Evolutionary conservation across 2,888 invertebrate genomes (phyloP).

Genomic region (Kuschelorhynchus macadamiae): DNA sequence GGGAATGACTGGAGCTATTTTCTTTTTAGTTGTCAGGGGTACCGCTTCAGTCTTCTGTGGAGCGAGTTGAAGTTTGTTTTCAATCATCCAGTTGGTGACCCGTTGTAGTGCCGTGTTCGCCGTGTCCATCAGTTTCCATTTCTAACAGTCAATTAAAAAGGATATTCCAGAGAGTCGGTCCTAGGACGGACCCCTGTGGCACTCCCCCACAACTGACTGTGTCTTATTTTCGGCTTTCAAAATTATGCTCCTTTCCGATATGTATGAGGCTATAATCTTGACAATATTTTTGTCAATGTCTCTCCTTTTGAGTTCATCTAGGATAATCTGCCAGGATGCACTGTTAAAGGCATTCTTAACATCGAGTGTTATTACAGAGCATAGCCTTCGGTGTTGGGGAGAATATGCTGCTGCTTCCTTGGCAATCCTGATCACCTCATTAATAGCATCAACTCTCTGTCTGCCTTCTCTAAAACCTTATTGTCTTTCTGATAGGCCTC

Average conservation of each 20-base stretch:
- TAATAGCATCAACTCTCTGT: slow-evolving; percentile 39
- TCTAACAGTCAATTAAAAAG: no score
- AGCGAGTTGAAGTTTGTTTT: not conserved
- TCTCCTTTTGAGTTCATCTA: not conserved
- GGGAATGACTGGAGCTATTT: not conserved
- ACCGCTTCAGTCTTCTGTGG: not conserved
- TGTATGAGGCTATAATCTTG: no score
- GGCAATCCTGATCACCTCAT: slow-evolving; percentile 26
- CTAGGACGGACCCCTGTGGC: not conserved
- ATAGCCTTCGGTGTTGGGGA: slow-evolving; percentile 12
- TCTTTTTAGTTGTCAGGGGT: not conserved
- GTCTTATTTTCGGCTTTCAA: no score
- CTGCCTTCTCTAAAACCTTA: slow-evolving; percentile 35
- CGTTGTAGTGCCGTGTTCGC: not conserved
- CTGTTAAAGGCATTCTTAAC: not conserved
- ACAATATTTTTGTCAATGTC: not conserved
- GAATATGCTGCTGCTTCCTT: slow-evolving; percentile 24
- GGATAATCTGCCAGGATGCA: slow-evolving; percentile 1
- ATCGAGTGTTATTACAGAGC: slow-evolving; percentile 3
- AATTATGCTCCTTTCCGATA: no score
- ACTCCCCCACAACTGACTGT: not conserved
- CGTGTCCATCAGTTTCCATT: not conserved
- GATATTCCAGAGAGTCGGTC: not conserved
- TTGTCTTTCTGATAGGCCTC: slow-evolving; percentile 30
- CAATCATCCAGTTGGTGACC: not conserved